Evolutionary conservation across 2,888 invertebrate genomes (phyloP), one percentile per base, ranked within the genome.

Genomic region (Sepioteuthis lessoniana): DNA sequence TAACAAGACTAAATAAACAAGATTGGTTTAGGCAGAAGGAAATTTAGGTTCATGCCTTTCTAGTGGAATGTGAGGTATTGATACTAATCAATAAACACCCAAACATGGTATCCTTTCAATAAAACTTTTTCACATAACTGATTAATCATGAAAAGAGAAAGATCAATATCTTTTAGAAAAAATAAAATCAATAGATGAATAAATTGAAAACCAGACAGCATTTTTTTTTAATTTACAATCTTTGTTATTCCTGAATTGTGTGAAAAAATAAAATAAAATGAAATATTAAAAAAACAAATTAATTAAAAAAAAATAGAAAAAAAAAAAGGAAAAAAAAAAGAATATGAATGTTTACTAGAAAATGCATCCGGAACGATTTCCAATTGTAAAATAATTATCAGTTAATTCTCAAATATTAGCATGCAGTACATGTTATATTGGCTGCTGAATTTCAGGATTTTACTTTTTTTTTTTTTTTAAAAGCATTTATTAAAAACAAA

Each of bases 321-420:
- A 8, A 76, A 76, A 76, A 76, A 10, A 19, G 10, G 4, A 8
- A 8, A 8, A 8, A 8, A 25, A 25, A 55, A 25, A 25, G 7
- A 55, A 5, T 25, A 55, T 55, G 76, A 76, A n/a, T 76, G 76
- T 76, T 76, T 76, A n/a, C 76, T 16, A n/a, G 76, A 35, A 76
- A 76, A n/a, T 76, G 76, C 76, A 35, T 76, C 76, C 76, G 76
- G 76, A 76, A 76, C 19, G 76, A 76, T 76, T 76, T 76, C 13
- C 76, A n/a, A 76, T 21, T 35, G 76, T 76, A 76, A 76, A 76
- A 76, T 76, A 76, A 76, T 76, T 76, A 76, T 76, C 76, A 76
- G n/a, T 35, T 76, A 76, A 35, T 76, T 76, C 16, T 76, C n/a
- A 76, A 76, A 76, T 35, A 76, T 76, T 76, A 13, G 76, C 13